Evolutionary conservation across 2,888 invertebrate species (phyloP).

Genomic region (Parnassius smintheus): DNA sequence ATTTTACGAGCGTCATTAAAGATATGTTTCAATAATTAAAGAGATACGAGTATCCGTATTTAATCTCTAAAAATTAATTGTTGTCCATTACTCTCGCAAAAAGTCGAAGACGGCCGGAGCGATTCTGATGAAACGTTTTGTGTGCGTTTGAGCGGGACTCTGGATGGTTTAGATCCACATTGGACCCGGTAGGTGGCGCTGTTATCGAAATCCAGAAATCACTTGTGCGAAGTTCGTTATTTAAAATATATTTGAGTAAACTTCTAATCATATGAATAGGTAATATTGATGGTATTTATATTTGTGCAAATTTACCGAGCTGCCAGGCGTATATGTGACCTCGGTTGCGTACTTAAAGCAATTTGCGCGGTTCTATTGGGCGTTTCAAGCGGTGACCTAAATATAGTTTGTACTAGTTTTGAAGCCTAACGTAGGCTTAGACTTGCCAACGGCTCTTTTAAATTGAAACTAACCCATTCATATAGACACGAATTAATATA

Average conservation of each 20-base stretch:
- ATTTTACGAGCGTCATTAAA: constrained; percentile 1
- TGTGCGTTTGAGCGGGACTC: no score
- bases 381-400: constrained; percentile 44
- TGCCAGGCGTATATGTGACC: constrained; percentile 39
- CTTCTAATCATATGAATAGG: no score
- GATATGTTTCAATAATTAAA: neutral
- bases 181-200: no score
- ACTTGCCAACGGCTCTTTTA: constrained; percentile 17
- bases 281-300: neutral
- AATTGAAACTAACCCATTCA: neutral
- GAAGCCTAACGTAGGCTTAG: constrained; percentile 33
- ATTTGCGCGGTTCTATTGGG: constrained; percentile 48
- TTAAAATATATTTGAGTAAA: no score
- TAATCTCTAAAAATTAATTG: no score
- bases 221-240: no score
- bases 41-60: no score
- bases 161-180: no score
- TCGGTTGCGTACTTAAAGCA: constrained; percentile 44
- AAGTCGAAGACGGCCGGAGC: no score
- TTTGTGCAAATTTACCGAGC: constrained; percentile 38
- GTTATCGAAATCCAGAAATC: no score
- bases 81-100: no score
- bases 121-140: no score
- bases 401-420: constrained; percentile 32
- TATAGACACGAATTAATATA: constrained; percentile 17